Evolutionary conservation across 2,113 vertebrate genomes (phyloP).

Genomic region (Gasterosteus aculeatus): DNA sequence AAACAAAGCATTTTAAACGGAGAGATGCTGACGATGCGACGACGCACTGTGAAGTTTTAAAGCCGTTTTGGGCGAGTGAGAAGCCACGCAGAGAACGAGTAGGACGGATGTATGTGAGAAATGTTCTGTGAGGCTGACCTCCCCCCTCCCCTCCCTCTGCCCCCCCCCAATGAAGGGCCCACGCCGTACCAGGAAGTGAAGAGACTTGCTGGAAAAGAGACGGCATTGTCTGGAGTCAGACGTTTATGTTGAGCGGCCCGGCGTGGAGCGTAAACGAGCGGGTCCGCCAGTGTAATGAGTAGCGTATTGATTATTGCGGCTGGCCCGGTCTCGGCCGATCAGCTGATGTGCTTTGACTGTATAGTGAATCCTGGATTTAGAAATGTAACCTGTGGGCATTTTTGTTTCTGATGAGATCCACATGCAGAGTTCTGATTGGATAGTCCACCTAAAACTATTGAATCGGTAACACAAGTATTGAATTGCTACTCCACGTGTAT

Average conservation of each 20-base stretch:
- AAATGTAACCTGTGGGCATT: constrained; percentile 7
- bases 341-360: constrained; percentile 45
- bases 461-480: background rate
- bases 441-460: background rate
- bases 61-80: constrained; percentile 19
- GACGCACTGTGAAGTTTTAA: background rate
- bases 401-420: background rate
- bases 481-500: background rate
- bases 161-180: constrained; percentile 43
- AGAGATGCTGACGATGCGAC: background rate
- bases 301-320: constrained; percentile 53
- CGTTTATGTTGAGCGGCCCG: constrained; percentile 48
- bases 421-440: background rate
- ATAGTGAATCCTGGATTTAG: constrained; percentile 23
- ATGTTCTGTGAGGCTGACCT: constrained; percentile 52
- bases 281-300: constrained; percentile 46
- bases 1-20: background rate
- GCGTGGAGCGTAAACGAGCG: too few species aligned
- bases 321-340: constrained; percentile 32
- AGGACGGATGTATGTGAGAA: constrained; percentile 67
- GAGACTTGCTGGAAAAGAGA: constrained; percentile 66
- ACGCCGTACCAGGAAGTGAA: constrained; percentile 80
- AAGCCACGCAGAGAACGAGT: constrained; percentile 40
- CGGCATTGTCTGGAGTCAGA: constrained; percentile 74
- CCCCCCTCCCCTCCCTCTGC: too few species aligned